Conservation (phyloP, 2,888 invertebrate genomes). For the Chloromyia formosa region DNA sequence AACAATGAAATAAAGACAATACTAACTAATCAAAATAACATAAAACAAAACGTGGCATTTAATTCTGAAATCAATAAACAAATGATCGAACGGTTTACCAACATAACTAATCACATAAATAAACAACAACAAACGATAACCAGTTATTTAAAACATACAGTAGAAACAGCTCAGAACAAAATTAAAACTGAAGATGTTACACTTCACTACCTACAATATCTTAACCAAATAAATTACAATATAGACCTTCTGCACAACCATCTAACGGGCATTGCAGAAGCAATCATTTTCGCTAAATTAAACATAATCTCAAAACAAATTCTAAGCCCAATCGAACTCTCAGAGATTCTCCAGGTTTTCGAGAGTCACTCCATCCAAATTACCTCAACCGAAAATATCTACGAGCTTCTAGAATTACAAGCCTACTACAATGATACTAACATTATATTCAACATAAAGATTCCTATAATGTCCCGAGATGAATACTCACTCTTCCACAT, state of each 20-base stretch:
- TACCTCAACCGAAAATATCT: not conserved
- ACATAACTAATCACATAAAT: conserved; percentile 38
- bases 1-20: conserved; percentile 34
- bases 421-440: not conserved
- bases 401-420: not conserved
- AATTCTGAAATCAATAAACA: conserved; percentile 18
- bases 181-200: not conserved
- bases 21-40: not conserved
- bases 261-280: not conserved
- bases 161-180: conserved; percentile 9
- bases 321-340: no score
- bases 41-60: not conserved
- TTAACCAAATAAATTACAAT: conserved; percentile 22
- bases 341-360: not conserved
- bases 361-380: not conserved
- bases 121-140: conserved; percentile 10
- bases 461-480: not conserved
- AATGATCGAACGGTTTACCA: conserved; percentile 31
- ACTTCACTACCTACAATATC: not conserved
- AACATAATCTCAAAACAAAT: no score
- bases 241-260: not conserved
- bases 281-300: not conserved
- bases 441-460: conserved; percentile 5
- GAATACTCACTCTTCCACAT: conserved; percentile 13
- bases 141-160: not conserved